Conservation (phyloP, 2,888 invertebrate species). For the Microdon myrmicae region DNA sequence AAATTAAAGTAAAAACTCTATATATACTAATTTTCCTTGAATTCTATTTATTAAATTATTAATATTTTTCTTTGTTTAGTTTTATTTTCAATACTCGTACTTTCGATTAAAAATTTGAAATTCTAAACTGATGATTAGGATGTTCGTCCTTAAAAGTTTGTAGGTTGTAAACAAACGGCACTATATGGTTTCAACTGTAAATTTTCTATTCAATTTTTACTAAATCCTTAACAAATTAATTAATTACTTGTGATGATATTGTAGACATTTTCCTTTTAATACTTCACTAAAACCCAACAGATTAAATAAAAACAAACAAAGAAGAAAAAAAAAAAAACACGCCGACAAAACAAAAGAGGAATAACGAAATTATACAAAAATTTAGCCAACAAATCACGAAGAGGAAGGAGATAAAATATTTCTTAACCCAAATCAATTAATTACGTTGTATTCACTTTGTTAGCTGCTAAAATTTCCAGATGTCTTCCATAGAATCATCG, state of each 20-base stretch:
- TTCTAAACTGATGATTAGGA: conserved; percentile 10
- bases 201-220: conserved; percentile 24
- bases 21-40: conserved; percentile 22
- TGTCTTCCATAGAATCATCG: conserved; percentile 80
- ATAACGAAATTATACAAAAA: background rate
- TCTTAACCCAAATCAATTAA: too few species aligned
- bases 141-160: too few species aligned
- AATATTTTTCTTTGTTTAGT: background rate
- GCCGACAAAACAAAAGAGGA: conserved; percentile 8
- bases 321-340: conserved; percentile 20
- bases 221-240: conserved; percentile 47
- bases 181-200: conserved; percentile 40
- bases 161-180: conserved; percentile 44
- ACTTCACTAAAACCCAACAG: too few species aligned
- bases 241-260: conserved; percentile 13
- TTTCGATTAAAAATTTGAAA: conserved; percentile 2
- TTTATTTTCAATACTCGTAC: conserved; percentile 2
- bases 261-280: conserved; percentile 39
- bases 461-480: conserved; percentile 71
- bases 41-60: conserved; percentile 16
- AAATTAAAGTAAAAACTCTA: background rate
- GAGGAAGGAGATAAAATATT: background rate
- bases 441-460: conserved; percentile 12
- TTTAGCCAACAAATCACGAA: background rate
- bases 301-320: conserved; percentile 21